Conservation (phyloP, 2,888 invertebrate genomes). For the Hydrotaea diabolus region DNA sequence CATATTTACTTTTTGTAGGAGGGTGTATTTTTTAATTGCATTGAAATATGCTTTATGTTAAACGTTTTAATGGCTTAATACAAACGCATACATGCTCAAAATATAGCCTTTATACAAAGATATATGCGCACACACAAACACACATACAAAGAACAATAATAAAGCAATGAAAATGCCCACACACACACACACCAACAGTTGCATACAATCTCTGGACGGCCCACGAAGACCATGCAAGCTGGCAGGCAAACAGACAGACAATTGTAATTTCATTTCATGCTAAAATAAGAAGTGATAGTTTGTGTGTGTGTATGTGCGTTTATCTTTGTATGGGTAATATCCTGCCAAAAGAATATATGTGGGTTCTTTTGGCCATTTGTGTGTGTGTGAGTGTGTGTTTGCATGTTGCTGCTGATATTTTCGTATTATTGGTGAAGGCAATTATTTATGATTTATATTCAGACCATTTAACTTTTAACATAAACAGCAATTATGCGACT, state of each 20-base stretch:
- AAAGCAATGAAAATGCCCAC: conserved; percentile 70
- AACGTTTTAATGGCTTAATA: neutral
- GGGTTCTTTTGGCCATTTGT: neutral
- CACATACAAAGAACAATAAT: neutral
- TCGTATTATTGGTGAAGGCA: conserved; percentile 9
- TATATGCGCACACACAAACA: neutral
- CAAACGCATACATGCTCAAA: neutral
- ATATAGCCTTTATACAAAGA: too few species aligned
- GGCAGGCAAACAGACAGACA: neutral
- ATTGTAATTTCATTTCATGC: neutral
- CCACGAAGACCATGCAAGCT: conserved; percentile 22
- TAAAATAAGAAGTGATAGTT: neutral
- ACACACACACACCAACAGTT: conserved; percentile 71
- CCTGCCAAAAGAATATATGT: neutral
- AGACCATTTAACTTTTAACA: conserved; percentile 53
- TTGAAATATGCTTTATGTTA: neutral
- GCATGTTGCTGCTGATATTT: neutral
- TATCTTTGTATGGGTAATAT: neutral
- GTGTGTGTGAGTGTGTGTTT: neutral
- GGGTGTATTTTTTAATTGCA: neutral
- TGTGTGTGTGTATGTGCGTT: neutral
- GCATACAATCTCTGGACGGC: conserved; percentile 17
- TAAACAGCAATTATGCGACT: conserved; percentile 46
- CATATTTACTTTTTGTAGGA: neutral
- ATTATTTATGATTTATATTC: conserved; percentile 50